phyloP scores from a whole-genome alignment of 2,113 vertebrate species.

The Onychorhynchus coronatus region DNA sequence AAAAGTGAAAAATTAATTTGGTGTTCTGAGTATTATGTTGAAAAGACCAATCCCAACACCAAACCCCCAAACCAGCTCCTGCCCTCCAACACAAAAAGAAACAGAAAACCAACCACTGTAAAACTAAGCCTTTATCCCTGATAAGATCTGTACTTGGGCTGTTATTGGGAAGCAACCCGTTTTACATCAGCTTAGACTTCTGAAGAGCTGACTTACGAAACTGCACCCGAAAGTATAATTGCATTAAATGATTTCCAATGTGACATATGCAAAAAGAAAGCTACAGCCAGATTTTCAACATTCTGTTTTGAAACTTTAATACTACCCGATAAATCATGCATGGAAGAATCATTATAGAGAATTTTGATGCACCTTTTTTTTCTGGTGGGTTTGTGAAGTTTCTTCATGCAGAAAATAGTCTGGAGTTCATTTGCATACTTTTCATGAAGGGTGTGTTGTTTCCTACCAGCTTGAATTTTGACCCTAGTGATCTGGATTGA shows the following conservation, averaged over 20 bases:
- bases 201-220: neutral
- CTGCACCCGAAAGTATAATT: neutral
- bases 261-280: neutral
- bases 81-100: neutral
- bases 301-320: neutral
- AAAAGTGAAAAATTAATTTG: neutral
- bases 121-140: neutral
- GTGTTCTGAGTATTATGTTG: neutral
- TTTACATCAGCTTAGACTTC: neutral
- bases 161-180: fast-evolving
- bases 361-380: neutral
- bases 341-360: neutral
- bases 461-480: neutral
- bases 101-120: neutral
- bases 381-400: neutral
- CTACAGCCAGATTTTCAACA: neutral
- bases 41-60: neutral
- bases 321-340: neutral
- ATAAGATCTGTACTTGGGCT: neutral
- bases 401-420: neutral
- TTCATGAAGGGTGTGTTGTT: neutral
- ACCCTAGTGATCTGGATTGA: neutral
- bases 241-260: neutral
- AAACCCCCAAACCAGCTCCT: neutral
- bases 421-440: neutral